A percentile compares a stretch with the other conserved stretches of the same genome.
These are phyloP conservation scores for Premnoplex brunnescens DNA, from an alignment of 2,797 vertebrate species.

Conservation along the genomic window DNA sequence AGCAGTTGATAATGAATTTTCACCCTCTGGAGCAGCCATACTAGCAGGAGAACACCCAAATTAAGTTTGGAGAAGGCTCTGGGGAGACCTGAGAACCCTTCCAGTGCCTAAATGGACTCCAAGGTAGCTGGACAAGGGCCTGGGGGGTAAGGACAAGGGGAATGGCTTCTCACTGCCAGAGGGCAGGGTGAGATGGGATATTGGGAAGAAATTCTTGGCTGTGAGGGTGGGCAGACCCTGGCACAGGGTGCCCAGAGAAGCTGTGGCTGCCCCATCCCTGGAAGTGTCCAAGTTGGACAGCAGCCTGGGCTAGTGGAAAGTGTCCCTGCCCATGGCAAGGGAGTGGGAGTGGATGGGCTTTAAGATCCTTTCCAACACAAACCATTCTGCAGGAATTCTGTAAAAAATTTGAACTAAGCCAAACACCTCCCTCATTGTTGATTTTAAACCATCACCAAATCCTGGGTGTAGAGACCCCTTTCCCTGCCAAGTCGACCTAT, in stretches of 20 bases:
- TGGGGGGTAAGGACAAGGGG: background rate
- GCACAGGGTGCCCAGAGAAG: background rate
- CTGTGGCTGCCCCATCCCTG: background rate
- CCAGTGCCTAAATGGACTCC: background rate
- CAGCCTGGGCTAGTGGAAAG: accelerated
- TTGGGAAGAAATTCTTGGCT: background rate
- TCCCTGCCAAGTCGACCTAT: background rate
- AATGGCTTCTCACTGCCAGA: background rate
- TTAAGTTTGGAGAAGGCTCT: background rate
- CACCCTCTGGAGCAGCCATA: background rate
- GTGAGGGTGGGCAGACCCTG: accelerated
- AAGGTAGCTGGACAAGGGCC: background rate
- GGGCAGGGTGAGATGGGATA: accelerated
- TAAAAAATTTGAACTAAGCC: background rate
- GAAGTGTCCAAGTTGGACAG: accelerated
- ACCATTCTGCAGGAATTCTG: background rate
- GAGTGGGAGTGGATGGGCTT: background rate
- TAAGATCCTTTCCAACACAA: background rate
- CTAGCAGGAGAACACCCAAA: background rate
- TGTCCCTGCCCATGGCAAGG: background rate
- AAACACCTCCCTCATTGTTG: accelerated
- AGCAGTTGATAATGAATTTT: background rate
- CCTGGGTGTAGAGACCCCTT: background rate
- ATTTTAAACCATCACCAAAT: background rate
- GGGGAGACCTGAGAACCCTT: background rate